Evolutionary conservation across 1,140 invertebrate genomes (phyloP).

Genomic region (Macrotrachela quadricornifera): DNA sequence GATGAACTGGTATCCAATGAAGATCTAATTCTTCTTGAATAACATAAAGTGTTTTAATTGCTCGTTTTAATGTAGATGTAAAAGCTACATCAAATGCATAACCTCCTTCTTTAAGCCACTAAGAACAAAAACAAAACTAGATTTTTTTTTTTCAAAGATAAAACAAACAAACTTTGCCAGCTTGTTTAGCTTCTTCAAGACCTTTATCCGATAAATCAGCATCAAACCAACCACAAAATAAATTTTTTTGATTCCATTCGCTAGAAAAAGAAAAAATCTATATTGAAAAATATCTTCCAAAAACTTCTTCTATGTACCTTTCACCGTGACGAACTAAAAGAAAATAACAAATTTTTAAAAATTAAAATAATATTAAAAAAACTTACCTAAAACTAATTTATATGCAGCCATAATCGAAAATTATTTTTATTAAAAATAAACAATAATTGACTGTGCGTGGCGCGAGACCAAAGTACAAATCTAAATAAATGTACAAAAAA

Average conservation of each 20-base stretch:
- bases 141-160: not conserved
- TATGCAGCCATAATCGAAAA: too few relatives aligned
- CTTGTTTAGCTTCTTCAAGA: slow-evolving; percentile 53
- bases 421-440: too few relatives aligned
- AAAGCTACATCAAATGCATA: slow-evolving; percentile 69
- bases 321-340: slow-evolving; percentile 5
- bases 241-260: slow-evolving; percentile 77
- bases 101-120: slow-evolving; percentile 47
- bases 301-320: slow-evolving; percentile 24
- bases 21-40: slow-evolving; percentile 59
- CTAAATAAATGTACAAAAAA: too few relatives aligned
- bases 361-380: too few relatives aligned
- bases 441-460: too few relatives aligned
- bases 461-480: too few relatives aligned
- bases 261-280: slow-evolving; percentile 18
- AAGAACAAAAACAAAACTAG: slow-evolving; percentile 6
- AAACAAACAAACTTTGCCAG: slow-evolving; percentile 44
- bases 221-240: slow-evolving; percentile 66
- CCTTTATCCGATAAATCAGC: slow-evolving; percentile 39
- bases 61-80: slow-evolving; percentile 69
- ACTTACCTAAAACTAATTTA: too few relatives aligned
- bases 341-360: too few relatives aligned
- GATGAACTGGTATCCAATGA: slow-evolving; percentile 44
- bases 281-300: too few relatives aligned
- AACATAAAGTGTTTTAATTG: slow-evolving; percentile 56